Evolutionary conservation across 2,888 invertebrate species (phyloP), one percentile per base, ranked within the genome.

Genomic region (Synergus laeviventris): DNA sequence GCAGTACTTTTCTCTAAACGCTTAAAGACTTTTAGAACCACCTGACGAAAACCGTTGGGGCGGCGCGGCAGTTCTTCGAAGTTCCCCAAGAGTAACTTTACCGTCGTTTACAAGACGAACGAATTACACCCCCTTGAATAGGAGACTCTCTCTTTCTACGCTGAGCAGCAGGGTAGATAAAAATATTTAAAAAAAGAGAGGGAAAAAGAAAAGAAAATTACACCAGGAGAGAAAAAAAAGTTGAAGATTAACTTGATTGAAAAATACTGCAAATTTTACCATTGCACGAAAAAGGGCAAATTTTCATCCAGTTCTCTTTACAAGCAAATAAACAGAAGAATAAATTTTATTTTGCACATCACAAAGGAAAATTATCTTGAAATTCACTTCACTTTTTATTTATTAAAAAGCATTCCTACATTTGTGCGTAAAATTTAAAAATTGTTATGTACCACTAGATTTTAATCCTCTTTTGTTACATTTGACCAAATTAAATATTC

Each of bases 21-120:
- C 45, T 66, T 66, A 49, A 45, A 31, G 66, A 66, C 45, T 24
- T 66, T 66, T 45, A 49, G 45, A 21, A 66, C 45, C 66, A 66
- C 45, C 66, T 66, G 66, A 45, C 24, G 45, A 66, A 66, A 66
- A 66, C 66, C 31, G 66, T 66, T 16, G 45, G 42, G 24, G 66
- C 21, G 66, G 45, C 18, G 62, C n/a, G 62, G 18, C 39, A 18
- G 39, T 66, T 66, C 24, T 42, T 49, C n/a, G 11, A n/a, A 62
- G 62, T 62, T 62, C 9, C 38, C n/a, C 14, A 49, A 31, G 24
- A 66, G 66, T 66, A 45, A 66, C 66, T 66, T 45, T 66, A 66
- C 39, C 42, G 24, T 21, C 64, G 39, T 59, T 59, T 62, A 62
- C 62, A 66, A 66, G 24, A 8, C 45, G 45, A 24, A 31, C 66